These are phyloP conservation scores for Diachasma alloeum DNA, from an alignment of 1,140 invertebrate genomes.

Conservation along the genomic window DNA sequence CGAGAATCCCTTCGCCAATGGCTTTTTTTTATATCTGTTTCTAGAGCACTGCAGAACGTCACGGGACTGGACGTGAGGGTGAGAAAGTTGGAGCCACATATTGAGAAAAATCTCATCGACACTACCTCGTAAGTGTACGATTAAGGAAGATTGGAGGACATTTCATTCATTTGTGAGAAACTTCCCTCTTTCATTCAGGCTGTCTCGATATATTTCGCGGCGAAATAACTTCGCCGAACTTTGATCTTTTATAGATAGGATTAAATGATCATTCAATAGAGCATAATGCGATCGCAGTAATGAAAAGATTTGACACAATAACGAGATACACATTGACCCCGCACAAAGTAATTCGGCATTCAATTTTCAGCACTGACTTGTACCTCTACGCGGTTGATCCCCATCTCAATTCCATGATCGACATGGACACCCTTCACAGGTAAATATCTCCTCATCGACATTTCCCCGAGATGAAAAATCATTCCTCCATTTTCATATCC, in stretches of 20 bases:
- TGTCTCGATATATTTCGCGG: too few species aligned
- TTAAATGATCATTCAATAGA: too few species aligned
- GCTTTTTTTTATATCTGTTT: constrained; percentile 34
- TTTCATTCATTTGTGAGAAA: background rate
- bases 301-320: too few species aligned
- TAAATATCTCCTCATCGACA: constrained; percentile 52
- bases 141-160: background rate
- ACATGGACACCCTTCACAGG: constrained; percentile 80
- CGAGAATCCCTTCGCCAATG: background rate
- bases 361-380: constrained; percentile 78
- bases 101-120: constrained; percentile 68
- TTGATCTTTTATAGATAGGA: too few species aligned
- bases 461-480: background rate
- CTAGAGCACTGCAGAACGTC: constrained; percentile 72
- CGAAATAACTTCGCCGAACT: too few species aligned
- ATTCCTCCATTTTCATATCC: background rate
- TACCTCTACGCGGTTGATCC: constrained; percentile 86
- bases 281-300: too few species aligned
- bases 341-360: background rate
- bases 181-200: background rate
- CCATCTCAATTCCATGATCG: constrained; percentile 79
- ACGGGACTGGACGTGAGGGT: constrained; percentile 81
- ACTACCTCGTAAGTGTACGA: constrained; percentile 70
- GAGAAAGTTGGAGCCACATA: constrained; percentile 79
- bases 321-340: too few species aligned